Conservation (phyloP, 1,140 invertebrate species). For the Akabosia matsudoensis region DNA sequence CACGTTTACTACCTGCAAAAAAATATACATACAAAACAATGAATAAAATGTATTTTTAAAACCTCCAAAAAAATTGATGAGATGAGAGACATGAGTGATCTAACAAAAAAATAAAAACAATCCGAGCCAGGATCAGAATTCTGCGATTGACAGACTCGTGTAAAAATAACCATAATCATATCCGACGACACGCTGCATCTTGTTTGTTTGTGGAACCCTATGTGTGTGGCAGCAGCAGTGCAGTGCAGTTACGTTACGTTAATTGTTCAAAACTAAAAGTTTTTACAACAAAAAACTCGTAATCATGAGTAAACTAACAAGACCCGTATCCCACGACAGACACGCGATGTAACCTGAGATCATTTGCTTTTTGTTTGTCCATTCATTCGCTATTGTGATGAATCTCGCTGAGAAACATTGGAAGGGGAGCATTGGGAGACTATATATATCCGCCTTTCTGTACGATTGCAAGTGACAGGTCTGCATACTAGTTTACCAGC, state of each 20-base stretch:
- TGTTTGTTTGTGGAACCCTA: slow-evolving; percentile 1
- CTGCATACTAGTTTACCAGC: background rate
- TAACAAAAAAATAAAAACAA: too few species aligned
- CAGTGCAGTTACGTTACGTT: too few species aligned
- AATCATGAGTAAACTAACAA: background rate
- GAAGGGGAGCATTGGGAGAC: background rate
- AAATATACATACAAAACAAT: background rate
- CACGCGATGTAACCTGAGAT: background rate
- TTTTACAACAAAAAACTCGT: slow-evolving; percentile 11
- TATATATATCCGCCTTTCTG: too few species aligned
- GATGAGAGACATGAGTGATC: background rate
- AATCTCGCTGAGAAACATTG: background rate
- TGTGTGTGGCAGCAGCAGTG: too few species aligned
- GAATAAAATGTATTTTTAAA: background rate
- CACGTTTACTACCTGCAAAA: slow-evolving; percentile 46
- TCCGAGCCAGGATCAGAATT: too few species aligned
- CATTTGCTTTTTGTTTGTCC: background rate
- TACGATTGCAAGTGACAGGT: slow-evolving; percentile 23
- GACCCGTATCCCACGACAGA: background rate
- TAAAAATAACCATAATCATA: too few species aligned
- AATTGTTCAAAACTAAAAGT: too few species aligned
- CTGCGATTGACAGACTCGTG: too few species aligned
- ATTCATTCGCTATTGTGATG: background rate
- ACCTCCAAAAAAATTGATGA: background rate
- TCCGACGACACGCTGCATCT: too few species aligned